A percentile compares a stretch with the other conserved stretches of the same genome.
Conservation (phyloP, 1,140 invertebrate genomes). For the silkworm (Bombyx mori) region ASM3026992v2 NC_085129.1:16222501-16223000, state of each 20-base stretch:
- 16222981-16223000: neutral
- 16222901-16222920: slow-evolving; percentile 45
- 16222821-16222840: slow-evolving; percentile 19
- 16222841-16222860: slow-evolving; percentile 36
- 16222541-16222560: too few relatives aligned
- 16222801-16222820: slow-evolving; percentile 9
- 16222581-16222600: too few relatives aligned
- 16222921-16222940: slow-evolving; percentile 14
- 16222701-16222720: slow-evolving; percentile 35
- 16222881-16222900: slow-evolving; percentile 25
- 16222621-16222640: too few relatives aligned
- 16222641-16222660: slow-evolving; percentile 24
- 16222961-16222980: neutral
- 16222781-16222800: slow-evolving; percentile 29
- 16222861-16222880: slow-evolving; percentile 27
- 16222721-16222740: slow-evolving; percentile 21
- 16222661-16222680: slow-evolving; percentile 60
- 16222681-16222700: slow-evolving; percentile 42
- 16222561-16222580: too few relatives aligned
- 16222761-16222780: slow-evolving; percentile 45
- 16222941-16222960: neutral
- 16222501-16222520: too few relatives aligned
- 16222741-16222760: slow-evolving; percentile 28
- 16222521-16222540: too few relatives aligned
- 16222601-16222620: too few relatives aligned